Base-by-base conservation (phyloP, 2,888 invertebrate genomes). In the Drosophila rubida region DNA sequence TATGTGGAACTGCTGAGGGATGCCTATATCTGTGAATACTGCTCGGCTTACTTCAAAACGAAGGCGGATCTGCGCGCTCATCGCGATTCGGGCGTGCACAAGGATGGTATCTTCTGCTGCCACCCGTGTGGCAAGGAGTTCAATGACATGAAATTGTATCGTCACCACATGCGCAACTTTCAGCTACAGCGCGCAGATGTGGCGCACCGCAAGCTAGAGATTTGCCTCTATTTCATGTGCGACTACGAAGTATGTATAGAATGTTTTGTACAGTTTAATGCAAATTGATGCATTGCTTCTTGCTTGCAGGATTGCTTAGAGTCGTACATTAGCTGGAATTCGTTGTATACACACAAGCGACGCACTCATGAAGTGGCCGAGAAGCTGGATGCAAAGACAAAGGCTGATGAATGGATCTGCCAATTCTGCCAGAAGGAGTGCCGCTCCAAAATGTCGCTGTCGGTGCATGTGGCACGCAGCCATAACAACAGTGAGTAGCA, bases 391-490 rank as follows among this genome's bases (percentile, higher is more conserved):
- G 42, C 53, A 0, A 69, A 61, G 6, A 0, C 35, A 0, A 62
- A 64, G n/a, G 45, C 19, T 0, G 45, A 11, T 7, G 73, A 71
- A 16, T 81, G 88, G 88, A 67, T 74, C 6, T 91, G 91, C 19
- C 90, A 90, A 54, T 91, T 91, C 65, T 91, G 91, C n/a, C 61
- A 80, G 2, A 91, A 91, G 46, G 32, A 74, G 6, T 92, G 87
- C 37, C 58, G 55, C 11, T 87, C 91, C 0, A 89, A 90, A 75
- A 91, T 91, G 91, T 90, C 91, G 3, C 71, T 92, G 2, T 85
- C 91, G 0, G 89, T 92, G 8, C 91, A 91, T 66, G 85, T 91
- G n/a, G 88, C 91, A 8, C 85, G 91, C 27, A 90, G 89, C 50
- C 91, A 91, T 55, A 91, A 91, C 50, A 90, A 88, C 41, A 89